Evolutionary conservation across 1,140 invertebrate genomes (phyloP).

Genomic region (Drosophila nasuta): DNA sequence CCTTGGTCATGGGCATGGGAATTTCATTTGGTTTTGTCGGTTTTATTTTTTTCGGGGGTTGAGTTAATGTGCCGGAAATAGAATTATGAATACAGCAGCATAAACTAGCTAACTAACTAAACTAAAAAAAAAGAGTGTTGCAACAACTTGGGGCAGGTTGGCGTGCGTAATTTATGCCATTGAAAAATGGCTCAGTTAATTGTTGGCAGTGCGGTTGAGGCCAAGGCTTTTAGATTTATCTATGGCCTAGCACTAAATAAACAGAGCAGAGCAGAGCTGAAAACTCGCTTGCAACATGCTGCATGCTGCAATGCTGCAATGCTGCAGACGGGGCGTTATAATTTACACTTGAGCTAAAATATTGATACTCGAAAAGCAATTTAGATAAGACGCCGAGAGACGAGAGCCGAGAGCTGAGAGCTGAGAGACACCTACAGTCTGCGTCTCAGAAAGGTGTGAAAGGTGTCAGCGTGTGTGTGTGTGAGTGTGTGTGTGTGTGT

Average conservation of each 20-base stretch:
- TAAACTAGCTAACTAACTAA: no score
- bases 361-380: conserved; percentile 85
- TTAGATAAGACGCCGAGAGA: conserved; percentile 72
- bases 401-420: conserved; percentile 1
- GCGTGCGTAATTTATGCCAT: conserved; percentile 77
- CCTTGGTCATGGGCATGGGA: conserved; percentile 32
- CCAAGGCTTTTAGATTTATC: conserved; percentile 79
- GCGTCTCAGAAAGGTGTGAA: conserved; percentile 70
- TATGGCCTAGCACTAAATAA: conserved; percentile 81
- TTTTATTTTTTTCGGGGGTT: conserved; percentile 22
- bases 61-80: conserved; percentile 79
- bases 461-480: conserved; percentile 40
- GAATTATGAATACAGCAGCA: conserved; percentile 74
- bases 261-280: not conserved
- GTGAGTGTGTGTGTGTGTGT: conserved; percentile 23
- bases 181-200: conserved; percentile 64
- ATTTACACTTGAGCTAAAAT: conserved; percentile 84
- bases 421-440: conserved; percentile 72
- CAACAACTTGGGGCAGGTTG: conserved; percentile 42
- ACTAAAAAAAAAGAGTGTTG: no score
- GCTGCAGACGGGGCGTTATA: conserved; percentile 58
- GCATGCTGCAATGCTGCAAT: not conserved
- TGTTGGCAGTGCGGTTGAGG: conserved; percentile 27
- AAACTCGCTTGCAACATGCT: conserved; percentile 6
- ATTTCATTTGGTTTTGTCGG: conserved; percentile 28